Evolutionary conservation across 2,797 vertebrate species (phyloP).

Genomic region (Megaceryle alcyon): DNA sequence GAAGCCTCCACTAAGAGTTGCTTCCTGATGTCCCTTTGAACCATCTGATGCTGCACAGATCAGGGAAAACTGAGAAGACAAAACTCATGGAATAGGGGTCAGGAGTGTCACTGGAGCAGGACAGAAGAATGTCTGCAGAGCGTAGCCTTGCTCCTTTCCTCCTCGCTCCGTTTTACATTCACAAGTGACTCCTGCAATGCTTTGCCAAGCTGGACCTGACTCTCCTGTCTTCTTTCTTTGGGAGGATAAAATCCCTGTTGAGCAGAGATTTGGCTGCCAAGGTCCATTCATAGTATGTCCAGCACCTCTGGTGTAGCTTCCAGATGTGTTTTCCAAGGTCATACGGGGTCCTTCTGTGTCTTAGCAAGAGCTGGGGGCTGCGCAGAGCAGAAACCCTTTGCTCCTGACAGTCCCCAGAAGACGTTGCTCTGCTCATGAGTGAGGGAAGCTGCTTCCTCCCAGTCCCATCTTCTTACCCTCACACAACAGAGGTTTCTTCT

Average conservation of each 20-base stretch:
- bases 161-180: background rate
- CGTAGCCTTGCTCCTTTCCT: background rate
- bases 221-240: background rate
- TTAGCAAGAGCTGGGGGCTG: background rate
- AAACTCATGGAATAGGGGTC: background rate
- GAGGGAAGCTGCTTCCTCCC: background rate
- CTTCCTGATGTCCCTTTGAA: background rate
- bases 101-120: background rate
- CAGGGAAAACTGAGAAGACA: background rate
- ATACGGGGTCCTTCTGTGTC: background rate
- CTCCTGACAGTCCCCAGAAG: background rate
- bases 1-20: background rate
- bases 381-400: background rate
- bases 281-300: background rate
- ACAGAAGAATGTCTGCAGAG: background rate
- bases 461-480: background rate
- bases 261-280: slow-evolving; percentile 1
- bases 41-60: background rate
- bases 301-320: background rate
- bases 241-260: background rate
- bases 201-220: background rate
- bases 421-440: background rate
- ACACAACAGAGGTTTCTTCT: background rate
- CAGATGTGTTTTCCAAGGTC: slow-evolving; percentile 9
- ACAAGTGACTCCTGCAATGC: background rate